These are phyloP conservation scores for Magallana angulata DNA, from an alignment of 1,140 invertebrate genomes.

Conservation along the genomic window DNA sequence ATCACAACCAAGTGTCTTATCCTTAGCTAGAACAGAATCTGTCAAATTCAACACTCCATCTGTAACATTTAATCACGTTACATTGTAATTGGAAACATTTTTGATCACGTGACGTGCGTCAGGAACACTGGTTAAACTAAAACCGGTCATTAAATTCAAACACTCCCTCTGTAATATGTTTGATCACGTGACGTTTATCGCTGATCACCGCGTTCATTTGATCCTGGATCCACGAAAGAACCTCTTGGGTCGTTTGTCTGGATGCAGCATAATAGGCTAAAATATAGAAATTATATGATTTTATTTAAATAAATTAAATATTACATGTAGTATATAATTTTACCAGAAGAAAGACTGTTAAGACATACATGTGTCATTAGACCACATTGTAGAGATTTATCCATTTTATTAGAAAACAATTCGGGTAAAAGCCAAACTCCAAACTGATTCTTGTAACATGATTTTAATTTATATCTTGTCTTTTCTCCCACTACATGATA, in stretches of 20 bases:
- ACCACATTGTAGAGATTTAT: too few relatives aligned
- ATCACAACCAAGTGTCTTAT: too few relatives aligned
- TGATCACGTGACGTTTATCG: slow-evolving; percentile 73
- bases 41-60: slow-evolving; percentile 68
- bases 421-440: too few relatives aligned
- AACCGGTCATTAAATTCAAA: slow-evolving; percentile 68
- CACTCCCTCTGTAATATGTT: slow-evolving; percentile 67
- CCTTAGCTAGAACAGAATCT: too few relatives aligned
- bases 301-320: neutral
- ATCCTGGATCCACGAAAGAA: slow-evolving; percentile 57
- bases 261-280: slow-evolving; percentile 57
- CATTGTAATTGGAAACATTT: slow-evolving; percentile 38
- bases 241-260: slow-evolving; percentile 52
- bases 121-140: slow-evolving; percentile 7
- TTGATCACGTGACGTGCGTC: slow-evolving; percentile 74
- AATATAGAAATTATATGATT: neutral
- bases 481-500: too few relatives aligned
- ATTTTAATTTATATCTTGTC: too few relatives aligned
- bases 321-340: neutral
- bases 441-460: too few relatives aligned
- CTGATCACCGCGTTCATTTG: slow-evolving; percentile 69
- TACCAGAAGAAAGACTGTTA: neutral
- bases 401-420: too few relatives aligned
- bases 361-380: too few relatives aligned
- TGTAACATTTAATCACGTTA: slow-evolving; percentile 46